Percentiles rank a stretch among this genome's conserved stretches.
phyloP scores from a whole-genome alignment of 2,888 invertebrate species.

The Oscheius sp. region DNA sequence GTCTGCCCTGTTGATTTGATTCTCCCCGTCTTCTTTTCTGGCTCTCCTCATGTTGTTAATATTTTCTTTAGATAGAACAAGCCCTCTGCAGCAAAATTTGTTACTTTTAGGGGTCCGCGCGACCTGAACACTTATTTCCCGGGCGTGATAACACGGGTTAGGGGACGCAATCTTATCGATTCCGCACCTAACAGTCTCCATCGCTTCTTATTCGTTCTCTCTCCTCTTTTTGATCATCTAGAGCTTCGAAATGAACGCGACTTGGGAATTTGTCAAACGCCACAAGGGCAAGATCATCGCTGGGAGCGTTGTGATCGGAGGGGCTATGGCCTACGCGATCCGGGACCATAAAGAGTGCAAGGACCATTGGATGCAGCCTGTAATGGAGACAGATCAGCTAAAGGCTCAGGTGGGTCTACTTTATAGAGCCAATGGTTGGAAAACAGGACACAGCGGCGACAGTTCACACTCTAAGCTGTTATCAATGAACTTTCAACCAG shows the following conservation, averaged over 20 bases:
- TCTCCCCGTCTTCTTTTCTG: background rate
- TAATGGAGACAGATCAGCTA: constrained; percentile 16
- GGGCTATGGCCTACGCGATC: constrained; percentile 38
- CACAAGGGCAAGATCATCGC: constrained; percentile 59
- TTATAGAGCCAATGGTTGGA: background rate
- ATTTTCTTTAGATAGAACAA: too few relatives aligned
- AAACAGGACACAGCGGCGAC: background rate
- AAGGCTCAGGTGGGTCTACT: constrained; percentile 26
- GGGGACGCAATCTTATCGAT: too few relatives aligned
- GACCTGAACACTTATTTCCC: too few relatives aligned
- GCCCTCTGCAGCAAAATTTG: too few relatives aligned
- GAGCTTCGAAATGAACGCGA: constrained; percentile 45
- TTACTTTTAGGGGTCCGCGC: too few relatives aligned
- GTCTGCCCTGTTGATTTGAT: background rate
- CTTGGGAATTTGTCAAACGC: constrained; percentile 62
- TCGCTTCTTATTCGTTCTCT: background rate
- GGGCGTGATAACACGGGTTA: too few relatives aligned
- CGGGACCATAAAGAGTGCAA: background rate
- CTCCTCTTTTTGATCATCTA: background rate
- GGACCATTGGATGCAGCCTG: background rate
- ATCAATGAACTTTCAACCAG: background rate
- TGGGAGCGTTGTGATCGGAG: constrained; percentile 49
- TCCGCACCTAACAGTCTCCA: too few relatives aligned
- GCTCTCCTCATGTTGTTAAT: background rate
- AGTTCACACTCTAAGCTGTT: background rate